Evolutionary conservation across 1,140 invertebrate species (phyloP).

Genomic region (Zaprionus kolodkinae): DNA sequence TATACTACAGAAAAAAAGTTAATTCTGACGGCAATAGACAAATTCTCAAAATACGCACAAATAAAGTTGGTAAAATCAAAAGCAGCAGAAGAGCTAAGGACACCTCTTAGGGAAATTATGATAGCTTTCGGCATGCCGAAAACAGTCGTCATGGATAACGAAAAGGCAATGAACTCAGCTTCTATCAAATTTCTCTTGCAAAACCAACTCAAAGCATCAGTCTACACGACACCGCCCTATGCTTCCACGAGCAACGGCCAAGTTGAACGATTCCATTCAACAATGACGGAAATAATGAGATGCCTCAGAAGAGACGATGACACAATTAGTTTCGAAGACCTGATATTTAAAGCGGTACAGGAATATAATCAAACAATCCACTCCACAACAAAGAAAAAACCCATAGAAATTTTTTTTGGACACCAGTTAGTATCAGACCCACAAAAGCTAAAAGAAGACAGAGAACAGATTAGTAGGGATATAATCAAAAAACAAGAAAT

Average conservation of each 20-base stretch:
- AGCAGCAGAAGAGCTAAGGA: slow-evolving; percentile 29
- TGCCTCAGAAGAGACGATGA: slow-evolving; percentile 21
- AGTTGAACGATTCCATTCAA: slow-evolving; percentile 42
- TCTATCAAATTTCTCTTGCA: slow-evolving; percentile 37
- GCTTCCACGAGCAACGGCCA: slow-evolving; percentile 34
- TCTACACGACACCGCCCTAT: slow-evolving; percentile 39
- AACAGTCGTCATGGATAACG: slow-evolving; percentile 27
- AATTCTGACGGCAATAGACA: slow-evolving; percentile 39
- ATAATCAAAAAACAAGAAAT: slow-evolving; percentile 17
- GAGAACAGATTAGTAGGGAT: background rate
- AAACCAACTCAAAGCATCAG: slow-evolving; percentile 29
- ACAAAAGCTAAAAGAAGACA: background rate
- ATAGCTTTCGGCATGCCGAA: slow-evolving; percentile 32
- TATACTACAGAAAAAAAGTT: background rate
- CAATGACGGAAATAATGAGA: slow-evolving; percentile 33
- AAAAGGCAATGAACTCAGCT: slow-evolving; percentile 35
- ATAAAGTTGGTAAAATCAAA: slow-evolving; percentile 34
- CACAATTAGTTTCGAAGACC: slow-evolving; percentile 7
- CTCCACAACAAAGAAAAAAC: slow-evolving; percentile 9
- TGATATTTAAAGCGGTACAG: slow-evolving; percentile 21
- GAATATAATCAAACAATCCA: slow-evolving; percentile 27
- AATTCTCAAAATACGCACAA: slow-evolving; percentile 44
- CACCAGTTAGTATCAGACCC: background rate
- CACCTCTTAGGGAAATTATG: slow-evolving; percentile 27
- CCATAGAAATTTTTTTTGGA: background rate